Conservation (phyloP, 2,888 invertebrate genomes). For the Brachypalpus laphriformis region DNA sequence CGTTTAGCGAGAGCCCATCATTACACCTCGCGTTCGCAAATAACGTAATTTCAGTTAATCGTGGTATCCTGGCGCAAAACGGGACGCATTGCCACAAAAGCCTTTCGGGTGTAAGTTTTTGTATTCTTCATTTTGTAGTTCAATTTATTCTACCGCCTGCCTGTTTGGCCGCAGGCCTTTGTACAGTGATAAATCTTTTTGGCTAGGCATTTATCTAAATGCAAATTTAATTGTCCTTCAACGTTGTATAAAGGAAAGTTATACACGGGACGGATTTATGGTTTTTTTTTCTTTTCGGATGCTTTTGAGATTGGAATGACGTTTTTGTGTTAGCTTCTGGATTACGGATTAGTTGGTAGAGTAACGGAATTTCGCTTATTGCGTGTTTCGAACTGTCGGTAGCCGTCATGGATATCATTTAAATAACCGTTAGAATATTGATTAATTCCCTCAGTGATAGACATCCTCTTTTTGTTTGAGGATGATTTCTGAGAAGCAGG, state of each 20-base stretch:
- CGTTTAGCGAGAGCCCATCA: conserved; percentile 74
- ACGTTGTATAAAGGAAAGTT: conserved; percentile 31
- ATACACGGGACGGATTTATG: background rate
- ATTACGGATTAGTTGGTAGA: conserved; percentile 58
- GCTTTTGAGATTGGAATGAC: background rate
- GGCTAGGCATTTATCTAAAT: conserved; percentile 80
- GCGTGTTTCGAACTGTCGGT: conserved; percentile 29
- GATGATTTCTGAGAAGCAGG: conserved; percentile 3
- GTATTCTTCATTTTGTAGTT: conserved; percentile 68
- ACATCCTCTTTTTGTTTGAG: background rate
- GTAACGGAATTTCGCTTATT: conserved; percentile 48
- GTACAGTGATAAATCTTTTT: conserved; percentile 74
- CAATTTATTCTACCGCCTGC: conserved; percentile 74
- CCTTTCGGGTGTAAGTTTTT: conserved; percentile 64
- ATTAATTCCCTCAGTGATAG: conserved; percentile 15
- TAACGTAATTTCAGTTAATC: conserved; percentile 74
- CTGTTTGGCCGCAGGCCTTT: conserved; percentile 67
- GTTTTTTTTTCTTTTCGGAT: background rate
- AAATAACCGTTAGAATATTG: conserved; percentile 43
- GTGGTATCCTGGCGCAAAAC: conserved; percentile 66
- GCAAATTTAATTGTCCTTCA: conserved; percentile 82
- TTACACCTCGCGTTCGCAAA: conserved; percentile 74
- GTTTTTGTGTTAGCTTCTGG: conserved; percentile 57
- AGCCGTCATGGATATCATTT: conserved; percentile 55
- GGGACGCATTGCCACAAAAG: conserved; percentile 53